Evolutionary conservation across 2,797 vertebrate genomes (phyloP).

Genomic region (Dryobates pubescens): DNA sequence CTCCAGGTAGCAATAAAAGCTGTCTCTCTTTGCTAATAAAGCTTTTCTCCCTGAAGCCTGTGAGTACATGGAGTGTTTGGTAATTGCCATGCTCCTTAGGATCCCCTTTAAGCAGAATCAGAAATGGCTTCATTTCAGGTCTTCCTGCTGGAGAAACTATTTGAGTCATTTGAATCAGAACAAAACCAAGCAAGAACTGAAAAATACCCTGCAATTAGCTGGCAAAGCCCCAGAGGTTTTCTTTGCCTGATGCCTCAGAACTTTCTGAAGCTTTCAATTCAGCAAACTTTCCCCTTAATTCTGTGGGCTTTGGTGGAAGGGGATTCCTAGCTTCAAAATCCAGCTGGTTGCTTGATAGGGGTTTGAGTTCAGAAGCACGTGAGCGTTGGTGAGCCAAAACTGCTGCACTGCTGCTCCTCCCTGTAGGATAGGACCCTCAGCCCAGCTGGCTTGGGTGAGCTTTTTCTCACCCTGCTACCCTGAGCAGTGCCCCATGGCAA

Average conservation of each 20-base stretch:
- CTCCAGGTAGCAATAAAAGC: not conserved
- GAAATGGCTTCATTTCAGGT: not conserved
- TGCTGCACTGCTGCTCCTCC: not conserved
- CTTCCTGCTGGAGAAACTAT: not conserved
- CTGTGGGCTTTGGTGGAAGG: not conserved
- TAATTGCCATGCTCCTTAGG: not conserved
- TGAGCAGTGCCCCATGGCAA: not conserved
- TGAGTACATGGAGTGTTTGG: not conserved
- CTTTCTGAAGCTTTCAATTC: not conserved
- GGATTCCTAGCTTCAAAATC: not conserved
- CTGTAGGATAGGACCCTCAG: not conserved
- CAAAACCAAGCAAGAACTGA: not conserved
- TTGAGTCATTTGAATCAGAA: not conserved
- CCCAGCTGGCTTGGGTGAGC: not conserved
- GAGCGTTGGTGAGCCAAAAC: not conserved
- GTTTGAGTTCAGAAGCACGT: not conserved
- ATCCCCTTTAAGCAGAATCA: not conserved
- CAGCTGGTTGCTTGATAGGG: not conserved
- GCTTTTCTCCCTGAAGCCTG: not conserved
- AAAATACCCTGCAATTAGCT: not conserved
- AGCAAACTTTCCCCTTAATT: not conserved
- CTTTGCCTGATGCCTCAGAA: not conserved
- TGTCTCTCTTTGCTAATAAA: not conserved
- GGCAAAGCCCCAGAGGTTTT: not conserved
- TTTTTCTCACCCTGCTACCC: not conserved